Percentiles rank a stretch among this genome's conserved stretches.
phyloP scores from a whole-genome alignment of 2,888 invertebrate genomes.

The Chymomyza fuscimana region DNA sequence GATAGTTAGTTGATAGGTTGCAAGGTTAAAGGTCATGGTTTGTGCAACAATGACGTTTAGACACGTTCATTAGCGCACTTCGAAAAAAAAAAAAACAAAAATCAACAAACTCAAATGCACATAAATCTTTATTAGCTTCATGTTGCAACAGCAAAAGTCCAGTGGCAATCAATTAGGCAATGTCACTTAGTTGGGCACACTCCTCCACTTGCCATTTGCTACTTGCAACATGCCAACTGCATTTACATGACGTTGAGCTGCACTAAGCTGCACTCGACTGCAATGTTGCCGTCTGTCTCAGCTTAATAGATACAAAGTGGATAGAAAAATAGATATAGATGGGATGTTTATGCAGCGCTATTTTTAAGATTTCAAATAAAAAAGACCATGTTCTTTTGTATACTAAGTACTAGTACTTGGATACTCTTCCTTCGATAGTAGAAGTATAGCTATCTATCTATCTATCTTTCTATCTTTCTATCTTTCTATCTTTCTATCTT shows the following conservation, averaged over 20 bases:
- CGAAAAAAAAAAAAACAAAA: constrained; percentile 43
- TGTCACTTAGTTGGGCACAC: constrained; percentile 35
- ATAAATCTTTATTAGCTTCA: constrained; percentile 65
- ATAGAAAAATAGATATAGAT: constrained; percentile 4
- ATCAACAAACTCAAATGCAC: constrained; percentile 19
- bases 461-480: too few relatives aligned
- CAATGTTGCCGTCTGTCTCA: neutral
- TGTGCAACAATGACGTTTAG: neutral
- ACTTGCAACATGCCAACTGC: constrained; percentile 1
- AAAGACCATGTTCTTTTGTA: too few relatives aligned
- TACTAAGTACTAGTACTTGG: too few relatives aligned
- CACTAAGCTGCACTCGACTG: neutral
- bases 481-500: too few relatives aligned
- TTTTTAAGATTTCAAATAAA: too few relatives aligned
- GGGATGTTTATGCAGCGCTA: neutral
- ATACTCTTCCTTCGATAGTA: too few relatives aligned
- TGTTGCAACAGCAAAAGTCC: constrained; percentile 23
- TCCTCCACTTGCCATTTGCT: constrained; percentile 6
- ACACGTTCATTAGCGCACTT: constrained; percentile 22
- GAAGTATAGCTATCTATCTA: too few relatives aligned
- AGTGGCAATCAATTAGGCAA: constrained; percentile 52
- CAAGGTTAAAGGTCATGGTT: neutral
- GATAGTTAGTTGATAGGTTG: neutral
- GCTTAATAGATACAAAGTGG: constrained; percentile 13
- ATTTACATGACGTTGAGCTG: constrained; percentile 25